A percentile compares a stretch with the other conserved stretches of the same genome.
phyloP scores from a whole-genome alignment of 2,888 invertebrate genomes.

The Drosophila lacicola region DNA sequence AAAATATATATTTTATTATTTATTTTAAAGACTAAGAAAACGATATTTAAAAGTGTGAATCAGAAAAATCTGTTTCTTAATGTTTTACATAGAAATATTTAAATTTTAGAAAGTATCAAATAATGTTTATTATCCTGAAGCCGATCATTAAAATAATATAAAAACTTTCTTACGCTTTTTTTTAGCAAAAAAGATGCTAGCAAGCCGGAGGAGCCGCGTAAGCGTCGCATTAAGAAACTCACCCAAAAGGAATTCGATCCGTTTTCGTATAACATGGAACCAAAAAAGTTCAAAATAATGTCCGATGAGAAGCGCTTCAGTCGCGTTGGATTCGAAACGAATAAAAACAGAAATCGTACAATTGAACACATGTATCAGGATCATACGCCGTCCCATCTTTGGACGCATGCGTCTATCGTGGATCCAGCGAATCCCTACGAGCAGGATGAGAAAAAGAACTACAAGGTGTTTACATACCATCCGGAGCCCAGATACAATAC shows the following conservation, averaged over 20 bases:
- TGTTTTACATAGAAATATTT: too few relatives aligned
- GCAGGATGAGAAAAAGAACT: slow-evolving; percentile 82
- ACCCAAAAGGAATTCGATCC: slow-evolving; percentile 68
- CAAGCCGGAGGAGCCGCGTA: slow-evolving; percentile 55
- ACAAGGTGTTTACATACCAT: slow-evolving; percentile 81
- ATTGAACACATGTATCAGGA: slow-evolving; percentile 72
- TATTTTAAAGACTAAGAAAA: neutral
- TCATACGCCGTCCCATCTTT: slow-evolving; percentile 76
- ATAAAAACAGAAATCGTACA: slow-evolving; percentile 39
- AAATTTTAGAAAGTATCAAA: too few relatives aligned
- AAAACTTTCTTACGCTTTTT: neutral
- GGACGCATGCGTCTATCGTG: slow-evolving; percentile 78
- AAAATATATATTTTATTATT: neutral
- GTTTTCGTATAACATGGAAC: slow-evolving; percentile 71
- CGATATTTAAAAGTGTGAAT: neutral
- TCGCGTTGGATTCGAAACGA: slow-evolving; percentile 23
- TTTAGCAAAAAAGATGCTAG: slow-evolving; percentile 19
- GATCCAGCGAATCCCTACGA: slow-evolving; percentile 82
- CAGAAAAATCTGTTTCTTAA: neutral
- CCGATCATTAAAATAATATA: neutral
- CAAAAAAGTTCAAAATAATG: slow-evolving; percentile 74
- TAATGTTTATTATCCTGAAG: too few relatives aligned
- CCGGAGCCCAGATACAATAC: slow-evolving; percentile 84
- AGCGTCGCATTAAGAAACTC: slow-evolving; percentile 70
- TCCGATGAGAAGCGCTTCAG: slow-evolving; percentile 74